Evolutionary conservation across 2,797 vertebrate genomes (phyloP).

Genomic region (Macrochelys suwanniensis): DNA sequence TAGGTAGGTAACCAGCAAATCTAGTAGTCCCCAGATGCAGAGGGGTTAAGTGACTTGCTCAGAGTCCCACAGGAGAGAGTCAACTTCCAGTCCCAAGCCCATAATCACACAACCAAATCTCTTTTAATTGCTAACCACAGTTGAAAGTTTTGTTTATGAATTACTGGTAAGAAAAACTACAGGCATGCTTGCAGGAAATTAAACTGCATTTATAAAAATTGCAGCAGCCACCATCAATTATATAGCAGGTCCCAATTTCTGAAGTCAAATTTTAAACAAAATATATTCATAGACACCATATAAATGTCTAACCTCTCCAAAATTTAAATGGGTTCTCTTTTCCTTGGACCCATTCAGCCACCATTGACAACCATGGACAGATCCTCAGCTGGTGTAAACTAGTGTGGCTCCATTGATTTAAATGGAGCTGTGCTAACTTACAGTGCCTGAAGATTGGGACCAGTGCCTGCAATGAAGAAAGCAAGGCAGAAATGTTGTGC

Average conservation of each 20-base stretch:
- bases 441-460: neutral
- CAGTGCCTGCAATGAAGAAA: neutral
- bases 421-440: neutral
- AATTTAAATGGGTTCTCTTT: accelerated
- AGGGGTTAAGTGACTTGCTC: neutral
- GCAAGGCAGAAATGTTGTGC: accelerated
- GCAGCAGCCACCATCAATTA: neutral
- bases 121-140: neutral
- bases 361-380: neutral
- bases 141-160: neutral
- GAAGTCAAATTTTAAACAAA: neutral
- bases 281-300: neutral
- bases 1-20: neutral
- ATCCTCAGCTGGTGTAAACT: neutral
- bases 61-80: neutral
- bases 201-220: neutral
- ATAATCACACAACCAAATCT: neutral
- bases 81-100: accelerated
- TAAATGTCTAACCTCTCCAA: neutral
- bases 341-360: neutral
- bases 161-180: neutral
- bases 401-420: neutral
- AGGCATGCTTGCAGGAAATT: neutral
- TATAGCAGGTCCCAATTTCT: neutral
- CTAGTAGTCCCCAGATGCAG: neutral